Base-by-base conservation (phyloP, 2,113 vertebrate species). In the Mus spicilegus region DNA sequence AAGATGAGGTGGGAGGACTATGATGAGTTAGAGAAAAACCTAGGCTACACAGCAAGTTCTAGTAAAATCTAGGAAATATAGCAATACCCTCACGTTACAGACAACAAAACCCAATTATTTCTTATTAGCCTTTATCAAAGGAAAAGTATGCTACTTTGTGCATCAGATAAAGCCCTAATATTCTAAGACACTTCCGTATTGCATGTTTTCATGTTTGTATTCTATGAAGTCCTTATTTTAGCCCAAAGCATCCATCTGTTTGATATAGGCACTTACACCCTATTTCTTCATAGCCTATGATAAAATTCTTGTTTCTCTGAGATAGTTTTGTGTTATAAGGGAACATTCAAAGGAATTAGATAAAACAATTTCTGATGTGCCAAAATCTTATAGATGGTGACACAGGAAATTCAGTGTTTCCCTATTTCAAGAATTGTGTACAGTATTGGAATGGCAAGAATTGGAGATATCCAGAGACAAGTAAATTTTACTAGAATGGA, bases 311-410 rank as follows among this genome's bases (percentile, higher is more conserved):
- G 17, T 87, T 96, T 81, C 65, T 94, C 61, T 76, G 63, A 81
- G 80, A 46, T 82, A 4, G 84, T 54, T 84, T 90, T 87, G n/a
- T 61, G 81, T 51, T 70, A 78, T 24, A 19, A 58, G 39, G n/a
- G 72, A 89, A 82, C 22, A 89, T 56, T n/a, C 80, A 96, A 96
- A 86, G 16, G 69, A 70, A 42, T 77, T 96, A 91, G 49, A 85
- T 80, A 87, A 92, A 87, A 77, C 94, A 93, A 67, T 94, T 89
- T 75, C 42, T 87, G 26, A 77, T 19, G 1, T 63, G 10, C 73
- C 88, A 91, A 97, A 92, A 82, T 89, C 22, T 28, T 73, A 73
- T 42, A 84, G 20, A 24, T 93, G 49, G 26, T 86, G 20, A 93
- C 82, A 85, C 33, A 90, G 49, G 33, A 85, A 91, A 92, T 78